phyloP scores from a whole-genome alignment of 64 coral and sea anemone genomes.

The Montipora capricornis region DNA sequence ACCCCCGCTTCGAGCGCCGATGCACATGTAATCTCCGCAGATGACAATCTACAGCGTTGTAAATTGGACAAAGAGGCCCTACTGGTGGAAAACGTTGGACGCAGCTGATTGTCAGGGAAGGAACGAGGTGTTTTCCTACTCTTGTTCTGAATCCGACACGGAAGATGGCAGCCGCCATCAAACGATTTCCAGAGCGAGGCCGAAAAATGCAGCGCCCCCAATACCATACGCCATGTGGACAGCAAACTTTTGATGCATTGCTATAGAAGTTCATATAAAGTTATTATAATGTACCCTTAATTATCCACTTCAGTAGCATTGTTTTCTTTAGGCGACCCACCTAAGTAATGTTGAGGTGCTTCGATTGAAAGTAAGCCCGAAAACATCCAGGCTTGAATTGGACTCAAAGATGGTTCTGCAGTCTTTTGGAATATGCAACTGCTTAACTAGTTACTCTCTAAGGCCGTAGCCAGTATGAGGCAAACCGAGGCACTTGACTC shows the following conservation, averaged over 20 bases:
- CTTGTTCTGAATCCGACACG: background rate
- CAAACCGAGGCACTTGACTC: too few species aligned
- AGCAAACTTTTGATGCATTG: background rate
- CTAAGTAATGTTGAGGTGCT: too few species aligned
- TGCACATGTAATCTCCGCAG: slow-evolving; percentile 23
- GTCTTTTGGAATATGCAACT: too few species aligned
- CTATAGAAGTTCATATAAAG: too few species aligned
- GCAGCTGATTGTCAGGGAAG: background rate
- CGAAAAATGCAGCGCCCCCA: background rate
- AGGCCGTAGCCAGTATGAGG: too few species aligned
- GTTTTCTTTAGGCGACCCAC: too few species aligned
- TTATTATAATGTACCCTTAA: too few species aligned
- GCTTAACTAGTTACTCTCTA: too few species aligned
- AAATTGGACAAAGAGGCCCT: background rate
- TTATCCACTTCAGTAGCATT: too few species aligned
- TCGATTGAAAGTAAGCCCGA: too few species aligned
- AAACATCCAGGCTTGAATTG: too few species aligned
- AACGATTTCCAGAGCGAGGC: slow-evolving; percentile 84
- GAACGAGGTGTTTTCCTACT: background rate
- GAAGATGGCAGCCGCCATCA: slow-evolving; percentile 99
- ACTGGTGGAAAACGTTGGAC: background rate
- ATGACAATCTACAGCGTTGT: background rate
- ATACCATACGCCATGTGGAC: background rate
- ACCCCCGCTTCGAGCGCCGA: background rate
- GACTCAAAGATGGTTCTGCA: too few species aligned